A percentile compares a stretch with the other conserved stretches of the same genome.
These are phyloP conservation scores for Cinclus mexicanus DNA, from an alignment of 2,113 vertebrate genomes.

Conservation along the genomic window DNA sequence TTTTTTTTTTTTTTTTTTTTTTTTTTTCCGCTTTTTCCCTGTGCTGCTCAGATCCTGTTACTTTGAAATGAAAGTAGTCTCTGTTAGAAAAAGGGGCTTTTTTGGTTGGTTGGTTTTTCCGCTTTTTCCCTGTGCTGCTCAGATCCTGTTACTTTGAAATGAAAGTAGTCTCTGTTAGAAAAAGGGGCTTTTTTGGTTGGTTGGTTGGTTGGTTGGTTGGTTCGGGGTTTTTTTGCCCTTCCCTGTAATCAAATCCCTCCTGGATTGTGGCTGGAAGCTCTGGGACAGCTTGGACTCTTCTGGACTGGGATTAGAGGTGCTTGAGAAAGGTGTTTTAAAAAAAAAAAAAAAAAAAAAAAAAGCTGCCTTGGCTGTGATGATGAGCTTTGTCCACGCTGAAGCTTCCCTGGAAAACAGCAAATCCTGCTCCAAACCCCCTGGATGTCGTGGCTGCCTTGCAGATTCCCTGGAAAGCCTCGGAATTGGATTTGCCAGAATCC, in stretches of 20 bases:
- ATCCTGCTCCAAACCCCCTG: neutral
- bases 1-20: neutral
- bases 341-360: neutral
- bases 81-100: neutral
- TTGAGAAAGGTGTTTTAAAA: neutral
- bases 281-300: neutral
- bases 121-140: conserved; percentile 1
- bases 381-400: neutral
- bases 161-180: neutral
- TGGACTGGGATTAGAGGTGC: neutral
- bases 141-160: conserved; percentile 14
- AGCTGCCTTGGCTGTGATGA: neutral
- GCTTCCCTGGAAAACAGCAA: neutral
- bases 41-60: neutral
- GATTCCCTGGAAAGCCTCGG: neutral
- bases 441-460: neutral
- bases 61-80: conserved; percentile 10
- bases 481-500: neutral
- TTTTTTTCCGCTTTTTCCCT: neutral
- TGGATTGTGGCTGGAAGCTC: neutral
- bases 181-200: neutral
- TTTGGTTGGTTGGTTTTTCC: neutral
- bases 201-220: neutral
- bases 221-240: neutral
- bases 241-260: neutral